Evolutionary conservation across 2,113 vertebrate genomes (phyloP).

Genomic region (Xiphias gladius): DNA sequence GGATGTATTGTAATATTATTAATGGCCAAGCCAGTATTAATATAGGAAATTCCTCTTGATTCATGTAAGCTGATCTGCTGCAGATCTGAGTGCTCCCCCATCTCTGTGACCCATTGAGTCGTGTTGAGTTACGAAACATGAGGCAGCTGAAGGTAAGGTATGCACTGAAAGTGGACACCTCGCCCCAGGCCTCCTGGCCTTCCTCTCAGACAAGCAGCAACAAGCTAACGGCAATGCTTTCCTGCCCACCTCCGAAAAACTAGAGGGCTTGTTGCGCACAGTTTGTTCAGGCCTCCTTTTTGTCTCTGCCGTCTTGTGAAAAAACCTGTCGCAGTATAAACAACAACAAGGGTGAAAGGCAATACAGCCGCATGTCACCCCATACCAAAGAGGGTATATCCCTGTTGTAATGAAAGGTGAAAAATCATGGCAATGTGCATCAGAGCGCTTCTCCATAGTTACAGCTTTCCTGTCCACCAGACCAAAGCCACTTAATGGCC

Average conservation of each 20-base stretch:
- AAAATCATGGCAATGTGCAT: slow-evolving; percentile 68
- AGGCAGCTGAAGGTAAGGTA: slow-evolving; percentile 85
- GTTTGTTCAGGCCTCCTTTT: slow-evolving; percentile 48
- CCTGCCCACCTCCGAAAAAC: slow-evolving; percentile 66
- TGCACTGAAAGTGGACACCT: slow-evolving; percentile 86
- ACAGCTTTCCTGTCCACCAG: slow-evolving; percentile 62
- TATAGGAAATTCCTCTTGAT: slow-evolving; percentile 79
- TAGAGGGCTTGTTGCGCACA: slow-evolving; percentile 60
- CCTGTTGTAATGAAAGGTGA: slow-evolving; percentile 58
- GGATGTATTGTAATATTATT: slow-evolving; percentile 73
- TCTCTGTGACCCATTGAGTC: slow-evolving; percentile 77
- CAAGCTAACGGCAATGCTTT: slow-evolving; percentile 74
- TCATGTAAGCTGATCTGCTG: slow-evolving; percentile 72
- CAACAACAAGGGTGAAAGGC: slow-evolving; percentile 66
- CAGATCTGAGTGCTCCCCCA: slow-evolving; percentile 72
- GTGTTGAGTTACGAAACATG: slow-evolving; percentile 84
- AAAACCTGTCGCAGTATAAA: slow-evolving; percentile 58
- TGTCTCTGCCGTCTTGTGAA: slow-evolving; percentile 59
- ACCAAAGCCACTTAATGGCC: slow-evolving; percentile 71
- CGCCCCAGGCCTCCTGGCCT: slow-evolving; percentile 80
- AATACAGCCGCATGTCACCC: slow-evolving; percentile 56
- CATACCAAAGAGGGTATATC: slow-evolving; percentile 51
- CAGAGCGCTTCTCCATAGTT: slow-evolving; percentile 43
- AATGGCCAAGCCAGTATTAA: slow-evolving; percentile 69
- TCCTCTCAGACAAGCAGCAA: slow-evolving; percentile 80